Evolutionary conservation across 2,888 invertebrate genomes (phyloP).

Genomic region (Tricholauxania praeusta): DNA sequence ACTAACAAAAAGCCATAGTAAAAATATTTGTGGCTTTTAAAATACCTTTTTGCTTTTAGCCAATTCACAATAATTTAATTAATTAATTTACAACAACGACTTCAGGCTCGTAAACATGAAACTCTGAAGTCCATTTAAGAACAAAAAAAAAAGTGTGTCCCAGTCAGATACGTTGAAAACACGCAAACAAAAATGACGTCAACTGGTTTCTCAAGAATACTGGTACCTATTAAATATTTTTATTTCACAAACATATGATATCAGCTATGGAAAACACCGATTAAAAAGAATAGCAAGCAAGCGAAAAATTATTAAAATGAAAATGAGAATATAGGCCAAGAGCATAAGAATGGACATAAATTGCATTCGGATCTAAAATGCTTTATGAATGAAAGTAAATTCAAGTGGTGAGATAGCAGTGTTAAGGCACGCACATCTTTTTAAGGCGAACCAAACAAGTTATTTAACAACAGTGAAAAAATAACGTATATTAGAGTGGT

Average conservation of each 20-base stretch:
- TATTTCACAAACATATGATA: too few relatives aligned
- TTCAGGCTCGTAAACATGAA: neutral
- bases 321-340: conserved; percentile 25
- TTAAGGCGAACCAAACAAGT: too few relatives aligned
- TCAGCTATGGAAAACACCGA: too few relatives aligned
- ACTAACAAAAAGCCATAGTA: too few relatives aligned
- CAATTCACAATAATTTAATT: too few relatives aligned
- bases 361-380: neutral
- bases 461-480: too few relatives aligned
- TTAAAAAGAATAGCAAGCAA: conserved; percentile 22
- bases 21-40: too few relatives aligned
- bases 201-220: conserved; percentile 52
- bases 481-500: too few relatives aligned
- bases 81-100: too few relatives aligned
- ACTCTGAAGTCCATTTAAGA: conserved; percentile 3
- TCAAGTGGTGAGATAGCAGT: conserved; percentile 17
- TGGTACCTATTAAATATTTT: too few relatives aligned
- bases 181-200: conserved; percentile 51
- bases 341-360: conserved; percentile 3
- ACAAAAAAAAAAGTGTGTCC: conserved; percentile 20
- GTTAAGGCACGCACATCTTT: neutral
- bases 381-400: neutral
- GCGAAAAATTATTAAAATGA: conserved; percentile 24
- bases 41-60: too few relatives aligned
- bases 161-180: conserved; percentile 46